phyloP scores from a whole-genome alignment of 2,113 vertebrate species.

The Catharus fuscescens region DNA sequence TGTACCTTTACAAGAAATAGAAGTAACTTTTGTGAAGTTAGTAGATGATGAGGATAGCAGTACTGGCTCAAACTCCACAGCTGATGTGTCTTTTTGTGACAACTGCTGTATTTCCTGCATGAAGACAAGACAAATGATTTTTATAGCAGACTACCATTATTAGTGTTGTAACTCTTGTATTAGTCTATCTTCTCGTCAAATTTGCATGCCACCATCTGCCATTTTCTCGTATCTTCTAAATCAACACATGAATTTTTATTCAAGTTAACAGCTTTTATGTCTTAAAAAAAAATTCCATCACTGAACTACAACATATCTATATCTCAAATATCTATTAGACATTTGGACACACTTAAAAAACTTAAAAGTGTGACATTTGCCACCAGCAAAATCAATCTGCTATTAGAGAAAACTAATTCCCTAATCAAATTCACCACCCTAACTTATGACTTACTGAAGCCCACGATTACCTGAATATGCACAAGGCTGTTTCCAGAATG shows the following conservation, averaged over 20 bases:
- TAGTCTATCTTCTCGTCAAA: background rate
- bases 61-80: constrained; percentile 82
- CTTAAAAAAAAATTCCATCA: background rate
- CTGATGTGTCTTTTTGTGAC: constrained; percentile 75
- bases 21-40: constrained; percentile 90
- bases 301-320: background rate
- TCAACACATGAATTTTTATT: background rate
- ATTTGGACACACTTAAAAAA: background rate
- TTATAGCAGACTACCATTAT: background rate
- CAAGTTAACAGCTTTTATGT: background rate
- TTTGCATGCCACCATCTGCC: background rate
- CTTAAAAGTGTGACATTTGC: background rate
- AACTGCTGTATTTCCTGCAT: constrained; percentile 84
- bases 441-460: background rate
- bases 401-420: background rate
- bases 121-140: constrained; percentile 2
- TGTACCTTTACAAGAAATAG: constrained; percentile 87
- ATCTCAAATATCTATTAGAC: background rate
- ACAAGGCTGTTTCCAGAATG: constrained; percentile 90
- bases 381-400: background rate
- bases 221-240: background rate
- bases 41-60: constrained; percentile 81
- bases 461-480: constrained; percentile 86
- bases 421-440: background rate
- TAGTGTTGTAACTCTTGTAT: background rate